These are phyloP conservation scores for Podarcis cretensis DNA, from an alignment of 2,113 vertebrate species.

Conservation along the genomic window DNA sequence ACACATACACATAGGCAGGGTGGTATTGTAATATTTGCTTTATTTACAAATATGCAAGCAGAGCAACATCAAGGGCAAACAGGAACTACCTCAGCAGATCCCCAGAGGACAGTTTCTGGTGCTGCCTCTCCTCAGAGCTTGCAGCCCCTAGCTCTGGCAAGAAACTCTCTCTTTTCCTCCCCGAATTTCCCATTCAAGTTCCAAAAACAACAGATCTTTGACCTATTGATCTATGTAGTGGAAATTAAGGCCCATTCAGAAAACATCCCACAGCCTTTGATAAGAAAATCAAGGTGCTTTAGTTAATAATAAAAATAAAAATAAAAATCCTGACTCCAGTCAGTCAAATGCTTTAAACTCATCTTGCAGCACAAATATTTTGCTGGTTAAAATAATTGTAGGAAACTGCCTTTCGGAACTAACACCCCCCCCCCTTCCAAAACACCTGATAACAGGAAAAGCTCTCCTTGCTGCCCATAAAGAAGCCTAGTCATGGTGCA, in stretches of 20 bases:
- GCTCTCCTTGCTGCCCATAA: not conserved
- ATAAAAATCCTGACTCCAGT: not conserved
- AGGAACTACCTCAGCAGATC: not conserved
- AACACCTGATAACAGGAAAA: not conserved
- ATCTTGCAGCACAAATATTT: not conserved
- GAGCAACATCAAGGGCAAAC: not conserved
- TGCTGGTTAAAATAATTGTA: not conserved
- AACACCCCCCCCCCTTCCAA: not conserved
- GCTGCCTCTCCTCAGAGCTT: no score
- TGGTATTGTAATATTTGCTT: not conserved
- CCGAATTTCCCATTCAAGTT: not conserved
- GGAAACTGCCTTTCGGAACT: not conserved
- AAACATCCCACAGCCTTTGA: not conserved
- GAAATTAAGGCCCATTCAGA: not conserved
- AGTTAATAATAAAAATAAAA: not conserved
- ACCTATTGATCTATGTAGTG: not conserved
- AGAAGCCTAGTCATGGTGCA: not conserved
- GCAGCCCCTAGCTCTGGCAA: not conserved
- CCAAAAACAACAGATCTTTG: not conserved
- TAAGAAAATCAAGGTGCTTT: not conserved
- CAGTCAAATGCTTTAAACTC: not conserved
- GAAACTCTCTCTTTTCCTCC: not conserved
- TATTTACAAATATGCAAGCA: not conserved
- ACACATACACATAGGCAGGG: not conserved
- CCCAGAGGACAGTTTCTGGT: no score